A percentile compares a stretch with the other conserved stretches of the same genome.
Conservation (phyloP, 37 sponge, comb jelly and placozoan genomes). For the Dysidea cf. avara region DNA sequence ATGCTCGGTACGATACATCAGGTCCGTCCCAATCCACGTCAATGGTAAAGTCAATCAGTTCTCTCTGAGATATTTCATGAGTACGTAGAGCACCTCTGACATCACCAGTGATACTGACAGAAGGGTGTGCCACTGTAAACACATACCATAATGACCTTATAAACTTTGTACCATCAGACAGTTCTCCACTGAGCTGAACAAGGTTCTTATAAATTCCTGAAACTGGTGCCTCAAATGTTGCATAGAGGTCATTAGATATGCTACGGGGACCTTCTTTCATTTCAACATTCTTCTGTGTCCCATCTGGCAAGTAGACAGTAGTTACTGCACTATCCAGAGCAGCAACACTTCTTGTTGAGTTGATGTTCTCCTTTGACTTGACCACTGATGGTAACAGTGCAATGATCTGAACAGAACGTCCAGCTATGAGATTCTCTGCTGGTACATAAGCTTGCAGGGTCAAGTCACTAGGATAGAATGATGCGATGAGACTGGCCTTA, state of each 20-base stretch:
- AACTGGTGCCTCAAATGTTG: conserved; percentile 5
- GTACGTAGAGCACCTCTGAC: not conserved
- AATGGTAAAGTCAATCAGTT: conserved; percentile 9
- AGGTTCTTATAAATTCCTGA: conserved; percentile 17
- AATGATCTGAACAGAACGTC: not conserved
- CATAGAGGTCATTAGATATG: not conserved
- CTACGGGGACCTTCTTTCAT: not conserved
- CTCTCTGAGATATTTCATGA: not conserved
- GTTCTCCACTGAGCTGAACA: conserved; percentile 13
- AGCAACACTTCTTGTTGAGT: not conserved
- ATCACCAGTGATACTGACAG: not conserved
- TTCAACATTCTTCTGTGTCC: not conserved
- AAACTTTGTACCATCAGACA: not conserved
- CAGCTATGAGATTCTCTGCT: not conserved
- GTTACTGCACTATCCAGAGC: not conserved
- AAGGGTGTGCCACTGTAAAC: conserved; percentile 14
- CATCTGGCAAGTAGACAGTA: conserved; percentile 11
- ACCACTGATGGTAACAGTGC: not conserved
- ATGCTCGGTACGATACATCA: conserved; percentile 23
- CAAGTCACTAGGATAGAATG: not conserved
- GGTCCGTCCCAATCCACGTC: conserved; percentile 18
- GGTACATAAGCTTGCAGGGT: not conserved
- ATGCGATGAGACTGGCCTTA: not conserved
- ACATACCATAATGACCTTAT: conserved; percentile 29
- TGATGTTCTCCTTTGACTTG: not conserved